Percentiles rank a stretch among this genome's conserved stretches.
Conservation (phyloP, 2,888 invertebrate species). For the Orchestes rusci region DNA sequence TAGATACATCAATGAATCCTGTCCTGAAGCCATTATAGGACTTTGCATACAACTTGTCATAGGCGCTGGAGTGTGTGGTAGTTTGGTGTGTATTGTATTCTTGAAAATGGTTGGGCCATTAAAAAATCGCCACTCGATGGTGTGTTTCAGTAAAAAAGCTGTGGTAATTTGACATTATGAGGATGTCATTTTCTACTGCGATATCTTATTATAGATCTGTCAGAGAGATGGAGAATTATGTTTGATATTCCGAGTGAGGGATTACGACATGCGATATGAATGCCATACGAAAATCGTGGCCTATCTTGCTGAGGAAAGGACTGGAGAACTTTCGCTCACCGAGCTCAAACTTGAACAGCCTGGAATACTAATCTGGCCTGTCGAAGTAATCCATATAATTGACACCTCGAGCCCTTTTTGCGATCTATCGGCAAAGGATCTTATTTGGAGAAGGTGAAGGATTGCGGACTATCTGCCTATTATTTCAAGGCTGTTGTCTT, state of each 20-base stretch:
- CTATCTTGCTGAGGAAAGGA: slow-evolving; percentile 61
- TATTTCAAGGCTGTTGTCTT: background rate
- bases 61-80: slow-evolving; percentile 44
- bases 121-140: slow-evolving; percentile 35
- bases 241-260: slow-evolving; percentile 75
- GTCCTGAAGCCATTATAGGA: slow-evolving; percentile 54
- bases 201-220: slow-evolving; percentile 53
- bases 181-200: slow-evolving; percentile 1
- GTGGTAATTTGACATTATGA: slow-evolving; percentile 46
- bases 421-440: slow-evolving; percentile 68
- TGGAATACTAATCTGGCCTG: slow-evolving; percentile 74
- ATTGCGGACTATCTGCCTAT: too few species aligned
- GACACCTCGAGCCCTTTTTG: slow-evolving; percentile 71
- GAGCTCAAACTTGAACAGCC: slow-evolving; percentile 59
- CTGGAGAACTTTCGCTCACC: slow-evolving; percentile 67
- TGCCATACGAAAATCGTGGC: slow-evolving; percentile 74
- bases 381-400: slow-evolving; percentile 78
- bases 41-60: slow-evolving; percentile 30
- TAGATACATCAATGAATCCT: slow-evolving; percentile 68
- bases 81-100: slow-evolving; percentile 49
- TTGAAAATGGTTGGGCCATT: slow-evolving; percentile 58
- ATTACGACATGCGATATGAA: slow-evolving; percentile 67
- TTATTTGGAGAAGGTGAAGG: slow-evolving; percentile 58
- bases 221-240: slow-evolving; percentile 71
- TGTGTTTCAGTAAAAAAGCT: slow-evolving; percentile 64